A percentile compares a stretch with the other conserved stretches of the same genome.
These are phyloP conservation scores for Samia ricini DNA, from an alignment of 1,140 invertebrate species.

Conservation along the genomic window DNA sequence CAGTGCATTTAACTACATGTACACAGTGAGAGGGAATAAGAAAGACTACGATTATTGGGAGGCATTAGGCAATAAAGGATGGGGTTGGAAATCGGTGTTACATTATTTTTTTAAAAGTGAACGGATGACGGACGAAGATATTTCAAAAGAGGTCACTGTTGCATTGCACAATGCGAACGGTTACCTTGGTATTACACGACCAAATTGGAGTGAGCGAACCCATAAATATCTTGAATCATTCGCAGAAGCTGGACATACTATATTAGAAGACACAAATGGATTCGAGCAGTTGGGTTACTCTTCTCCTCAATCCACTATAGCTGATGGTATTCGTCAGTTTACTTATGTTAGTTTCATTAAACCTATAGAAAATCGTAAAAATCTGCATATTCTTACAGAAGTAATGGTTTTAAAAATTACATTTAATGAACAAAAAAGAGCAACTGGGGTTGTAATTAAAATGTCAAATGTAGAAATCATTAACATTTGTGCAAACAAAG, in stretches of 20 bases:
- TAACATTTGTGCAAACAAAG: not conserved
- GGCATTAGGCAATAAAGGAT: slow-evolving; percentile 86
- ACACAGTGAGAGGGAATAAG: slow-evolving; percentile 89
- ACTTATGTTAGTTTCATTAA: slow-evolving; percentile 90
- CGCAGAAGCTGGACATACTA: slow-evolving; percentile 78
- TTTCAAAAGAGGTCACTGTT: slow-evolving; percentile 71
- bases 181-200: slow-evolving; percentile 1
- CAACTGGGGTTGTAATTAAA: not conserved
- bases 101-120: slow-evolving; percentile 92
- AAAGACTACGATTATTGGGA: slow-evolving; percentile 94
- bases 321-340: slow-evolving; percentile 87
- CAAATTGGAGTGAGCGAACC: not conserved
- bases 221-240: slow-evolving; percentile 38
- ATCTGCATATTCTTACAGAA: slow-evolving; percentile 86
- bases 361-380: slow-evolving; percentile 83
- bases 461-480: not conserved
- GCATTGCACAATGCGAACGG: slow-evolving; percentile 12
- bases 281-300: slow-evolving; percentile 12
- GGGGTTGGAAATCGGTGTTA: slow-evolving; percentile 89
- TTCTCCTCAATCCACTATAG: slow-evolving; percentile 62
- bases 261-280: slow-evolving; percentile 12
- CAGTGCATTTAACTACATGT: slow-evolving; percentile 94
- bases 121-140: slow-evolving; percentile 86
- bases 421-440: slow-evolving; percentile 71
- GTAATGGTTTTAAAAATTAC: slow-evolving; percentile 83